Conservation (phyloP, 2,113 vertebrate genomes). For the Prietella phreatophila region DNA sequence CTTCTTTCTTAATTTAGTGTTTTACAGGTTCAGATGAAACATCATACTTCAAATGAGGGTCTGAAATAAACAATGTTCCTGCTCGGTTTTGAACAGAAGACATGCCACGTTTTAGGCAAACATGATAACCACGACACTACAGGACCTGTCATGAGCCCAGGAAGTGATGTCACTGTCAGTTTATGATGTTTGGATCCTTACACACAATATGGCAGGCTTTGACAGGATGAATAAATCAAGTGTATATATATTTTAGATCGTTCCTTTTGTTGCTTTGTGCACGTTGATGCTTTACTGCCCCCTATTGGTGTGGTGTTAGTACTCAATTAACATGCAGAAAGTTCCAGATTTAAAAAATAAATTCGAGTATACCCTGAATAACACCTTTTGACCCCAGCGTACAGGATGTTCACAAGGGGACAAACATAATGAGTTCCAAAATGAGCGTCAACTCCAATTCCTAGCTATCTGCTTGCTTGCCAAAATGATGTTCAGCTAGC, state of each 20-base stretch:
- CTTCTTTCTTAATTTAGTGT: not conserved
- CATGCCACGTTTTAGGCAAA: constrained; percentile 93
- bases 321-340: not conserved
- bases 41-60: not conserved
- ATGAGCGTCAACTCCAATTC: too few relatives aligned
- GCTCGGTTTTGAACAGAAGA: constrained; percentile 90
- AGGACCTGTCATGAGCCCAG: constrained; percentile 53
- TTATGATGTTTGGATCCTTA: too few relatives aligned
- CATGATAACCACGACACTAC: constrained; percentile 95
- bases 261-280: not conserved
- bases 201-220: too few relatives aligned
- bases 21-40: not conserved
- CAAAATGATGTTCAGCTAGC: not conserved
- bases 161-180: not conserved
- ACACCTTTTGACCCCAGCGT: too few relatives aligned
- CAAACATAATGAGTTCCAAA: too few relatives aligned
- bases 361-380: not conserved
- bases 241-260: not conserved
- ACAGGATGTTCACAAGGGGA: too few relatives aligned
- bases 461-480: too few relatives aligned
- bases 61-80: constrained; percentile 71
- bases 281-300: not conserved
- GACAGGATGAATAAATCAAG: not conserved
- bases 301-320: not conserved
- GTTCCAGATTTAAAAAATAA: not conserved